Conservation (phyloP, 1,140 invertebrate genomes). For the Archivesica marissinica region DNA sequence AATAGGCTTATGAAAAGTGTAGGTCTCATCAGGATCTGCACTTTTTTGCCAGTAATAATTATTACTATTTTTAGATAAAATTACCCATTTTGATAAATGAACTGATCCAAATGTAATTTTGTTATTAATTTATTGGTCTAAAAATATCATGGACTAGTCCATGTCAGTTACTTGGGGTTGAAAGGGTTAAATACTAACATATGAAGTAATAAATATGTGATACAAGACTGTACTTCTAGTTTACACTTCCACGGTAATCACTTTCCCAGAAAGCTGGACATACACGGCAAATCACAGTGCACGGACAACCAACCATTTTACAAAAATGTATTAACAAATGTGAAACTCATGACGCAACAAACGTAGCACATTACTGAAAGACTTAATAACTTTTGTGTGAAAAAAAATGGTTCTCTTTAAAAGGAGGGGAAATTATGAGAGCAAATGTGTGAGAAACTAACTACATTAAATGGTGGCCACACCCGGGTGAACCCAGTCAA, state of each 20-base stretch:
- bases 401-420: conserved; percentile 56
- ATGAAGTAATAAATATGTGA: conserved; percentile 51
- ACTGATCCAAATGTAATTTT: no score
- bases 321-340: conserved; percentile 64
- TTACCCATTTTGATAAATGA: no score
- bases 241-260: conserved; percentile 7
- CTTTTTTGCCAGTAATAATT: no score
- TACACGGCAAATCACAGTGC: not conserved
- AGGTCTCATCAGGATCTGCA: no score
- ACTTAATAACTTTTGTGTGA: conserved; percentile 60
- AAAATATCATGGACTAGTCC: no score
- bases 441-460: conserved; percentile 58
- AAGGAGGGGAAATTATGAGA: conserved; percentile 36
- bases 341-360: conserved; percentile 53
- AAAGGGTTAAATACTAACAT: conserved; percentile 32
- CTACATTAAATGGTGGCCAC: conserved; percentile 58
- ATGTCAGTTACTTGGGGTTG: no score
- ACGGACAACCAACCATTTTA: conserved; percentile 34
- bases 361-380: conserved; percentile 64
- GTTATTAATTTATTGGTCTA: no score
- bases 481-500: conserved; percentile 31
- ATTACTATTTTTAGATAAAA: no score
- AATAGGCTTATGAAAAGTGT: no score
- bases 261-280: conserved; percentile 29
- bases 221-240: conserved; percentile 4